phyloP scores from a whole-genome alignment of 2,113 vertebrate species.

The Canis aureus region DNA sequence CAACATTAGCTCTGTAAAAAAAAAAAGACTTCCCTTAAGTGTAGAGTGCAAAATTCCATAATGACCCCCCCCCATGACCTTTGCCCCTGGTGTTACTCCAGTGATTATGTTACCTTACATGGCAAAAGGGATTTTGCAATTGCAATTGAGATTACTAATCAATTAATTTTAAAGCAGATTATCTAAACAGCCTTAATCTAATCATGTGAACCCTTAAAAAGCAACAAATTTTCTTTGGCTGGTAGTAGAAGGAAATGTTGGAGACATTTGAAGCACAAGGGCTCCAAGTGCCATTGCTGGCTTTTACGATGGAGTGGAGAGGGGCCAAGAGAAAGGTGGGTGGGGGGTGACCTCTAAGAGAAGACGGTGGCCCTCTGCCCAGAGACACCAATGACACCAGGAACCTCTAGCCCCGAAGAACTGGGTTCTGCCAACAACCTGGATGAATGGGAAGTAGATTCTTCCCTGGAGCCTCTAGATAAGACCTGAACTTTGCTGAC shows the following conservation, averaged over 20 bases:
- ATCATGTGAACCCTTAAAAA: background rate
- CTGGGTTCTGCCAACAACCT: background rate
- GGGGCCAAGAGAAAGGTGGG: background rate
- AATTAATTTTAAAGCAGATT: background rate
- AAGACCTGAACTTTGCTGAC: background rate
- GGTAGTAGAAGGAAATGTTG: background rate
- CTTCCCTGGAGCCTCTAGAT: background rate
- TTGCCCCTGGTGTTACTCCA: background rate
- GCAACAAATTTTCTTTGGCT: background rate
- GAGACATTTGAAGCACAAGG: background rate
- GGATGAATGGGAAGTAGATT: background rate
- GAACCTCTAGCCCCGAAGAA: background rate
- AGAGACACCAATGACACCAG: background rate
- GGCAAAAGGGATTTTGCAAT: background rate
- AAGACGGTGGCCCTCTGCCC: background rate
- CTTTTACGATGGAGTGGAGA: background rate
- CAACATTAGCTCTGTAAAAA: background rate
- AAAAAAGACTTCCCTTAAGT: background rate
- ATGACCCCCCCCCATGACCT: background rate
- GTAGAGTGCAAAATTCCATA: background rate
- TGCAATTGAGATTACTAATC: background rate
- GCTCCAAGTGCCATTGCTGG: background rate
- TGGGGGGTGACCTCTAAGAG: background rate
- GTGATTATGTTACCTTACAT: background rate
- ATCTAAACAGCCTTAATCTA: background rate